These are phyloP conservation scores for Tetrapedia diversipes DNA, from an alignment of 2,888 invertebrate genomes.

Conservation along the genomic window DNA sequence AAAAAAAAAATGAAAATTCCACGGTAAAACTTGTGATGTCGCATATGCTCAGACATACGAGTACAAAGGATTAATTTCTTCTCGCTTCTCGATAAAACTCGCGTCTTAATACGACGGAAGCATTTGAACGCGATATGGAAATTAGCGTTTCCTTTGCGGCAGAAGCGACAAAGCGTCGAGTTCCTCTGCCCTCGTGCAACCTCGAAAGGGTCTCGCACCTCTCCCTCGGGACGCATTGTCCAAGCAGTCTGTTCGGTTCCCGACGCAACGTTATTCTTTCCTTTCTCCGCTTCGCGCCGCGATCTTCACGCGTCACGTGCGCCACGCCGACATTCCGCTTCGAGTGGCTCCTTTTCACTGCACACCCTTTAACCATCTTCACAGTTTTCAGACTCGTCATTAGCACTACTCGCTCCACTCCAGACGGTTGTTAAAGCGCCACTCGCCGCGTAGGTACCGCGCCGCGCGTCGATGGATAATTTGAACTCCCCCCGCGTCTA, in stretches of 20 bases:
- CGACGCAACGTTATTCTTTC: slow-evolving; percentile 41
- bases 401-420: slow-evolving; percentile 65
- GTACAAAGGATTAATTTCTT: too few relatives aligned
- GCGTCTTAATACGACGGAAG: neutral
- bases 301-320: slow-evolving; percentile 47
- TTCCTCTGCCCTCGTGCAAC: neutral
- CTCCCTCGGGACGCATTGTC: slow-evolving; percentile 36
- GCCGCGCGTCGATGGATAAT: slow-evolving; percentile 49
- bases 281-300: neutral
- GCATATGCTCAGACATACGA: too few relatives aligned
- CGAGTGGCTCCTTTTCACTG: slow-evolving; percentile 54
- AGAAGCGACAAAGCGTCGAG: slow-evolving; percentile 6
- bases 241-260: slow-evolving; percentile 23
- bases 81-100: neutral
- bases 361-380: slow-evolving; percentile 60
- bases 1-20: too few relatives aligned
- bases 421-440: slow-evolving; percentile 58
- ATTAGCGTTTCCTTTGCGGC: slow-evolving; percentile 5
- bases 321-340: slow-evolving; percentile 45
- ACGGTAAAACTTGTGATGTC: too few relatives aligned
- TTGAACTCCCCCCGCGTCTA: slow-evolving; percentile 50
- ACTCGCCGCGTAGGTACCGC: slow-evolving; percentile 35
- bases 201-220: neutral
- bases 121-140: slow-evolving; percentile 2
- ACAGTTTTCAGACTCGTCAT: slow-evolving; percentile 67